Evolutionary conservation across 2,113 vertebrate species (phyloP).

Genomic region (Saccopteryx bilineata): DNA sequence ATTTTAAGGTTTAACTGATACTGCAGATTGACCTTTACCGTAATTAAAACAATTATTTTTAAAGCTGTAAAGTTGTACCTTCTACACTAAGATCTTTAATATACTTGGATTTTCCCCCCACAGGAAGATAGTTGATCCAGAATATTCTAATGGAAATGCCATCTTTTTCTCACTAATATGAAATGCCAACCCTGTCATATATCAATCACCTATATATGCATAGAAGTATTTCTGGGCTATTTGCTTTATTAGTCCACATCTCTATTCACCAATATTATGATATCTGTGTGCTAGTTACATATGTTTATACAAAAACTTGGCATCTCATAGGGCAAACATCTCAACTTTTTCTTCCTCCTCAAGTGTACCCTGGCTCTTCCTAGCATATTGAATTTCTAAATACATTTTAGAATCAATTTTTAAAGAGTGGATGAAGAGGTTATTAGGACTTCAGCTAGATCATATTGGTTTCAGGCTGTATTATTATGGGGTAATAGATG

Average conservation of each 20-base stretch:
- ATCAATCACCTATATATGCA: neutral
- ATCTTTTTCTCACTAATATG: neutral
- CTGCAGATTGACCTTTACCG: neutral
- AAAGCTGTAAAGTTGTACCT: neutral
- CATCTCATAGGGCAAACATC: neutral
- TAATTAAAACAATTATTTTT: conserved; percentile 39
- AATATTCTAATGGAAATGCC: neutral
- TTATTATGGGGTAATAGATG: neutral
- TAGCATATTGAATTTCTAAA: neutral
- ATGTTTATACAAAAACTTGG: neutral
- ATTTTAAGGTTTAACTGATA: neutral
- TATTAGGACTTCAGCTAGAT: neutral
- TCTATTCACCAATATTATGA: neutral
- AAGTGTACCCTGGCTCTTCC: neutral
- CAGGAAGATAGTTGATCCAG: neutral
- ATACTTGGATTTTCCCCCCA: neutral
- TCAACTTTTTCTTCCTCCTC: neutral
- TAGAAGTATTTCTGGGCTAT: neutral
- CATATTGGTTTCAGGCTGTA: neutral
- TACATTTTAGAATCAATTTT: neutral
- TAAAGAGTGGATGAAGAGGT: neutral
- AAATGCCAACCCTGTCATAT: neutral
- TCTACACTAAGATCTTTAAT: neutral
- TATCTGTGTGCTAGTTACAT: neutral
- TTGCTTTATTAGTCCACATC: neutral